Evolutionary conservation across 1,140 invertebrate species (phyloP).

Genomic region (Drosophila kikkawai): DNA sequence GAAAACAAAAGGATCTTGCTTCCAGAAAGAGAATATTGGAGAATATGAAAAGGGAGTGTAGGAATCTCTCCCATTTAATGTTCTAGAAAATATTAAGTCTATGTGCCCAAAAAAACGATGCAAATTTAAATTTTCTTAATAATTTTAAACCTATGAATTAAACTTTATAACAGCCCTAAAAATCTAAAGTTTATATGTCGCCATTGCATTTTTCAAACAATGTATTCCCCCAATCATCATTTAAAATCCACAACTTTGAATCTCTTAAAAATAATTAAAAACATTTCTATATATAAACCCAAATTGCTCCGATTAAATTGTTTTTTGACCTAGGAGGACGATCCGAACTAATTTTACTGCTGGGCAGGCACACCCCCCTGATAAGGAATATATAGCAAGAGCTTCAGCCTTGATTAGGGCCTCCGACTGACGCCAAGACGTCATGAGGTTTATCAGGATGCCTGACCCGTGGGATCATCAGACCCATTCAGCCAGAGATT

Average conservation of each 20-base stretch:
- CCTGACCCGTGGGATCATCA: slow-evolving; percentile 30
- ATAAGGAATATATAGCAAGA: slow-evolving; percentile 10
- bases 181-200: neutral
- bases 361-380: slow-evolving; percentile 22
- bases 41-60: accelerated
- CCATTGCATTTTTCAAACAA: neutral
- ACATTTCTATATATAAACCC: neutral
- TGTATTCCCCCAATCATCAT: neutral
- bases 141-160: neutral
- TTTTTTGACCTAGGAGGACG: slow-evolving; percentile 23
- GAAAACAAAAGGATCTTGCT: too few species aligned
- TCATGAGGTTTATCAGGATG: slow-evolving; percentile 47
- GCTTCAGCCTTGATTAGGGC: slow-evolving; percentile 33
- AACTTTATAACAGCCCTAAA: neutral
- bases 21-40: neutral
- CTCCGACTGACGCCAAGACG: slow-evolving; percentile 1
- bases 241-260: neutral
- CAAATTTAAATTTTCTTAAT: neutral
- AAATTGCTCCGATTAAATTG: slow-evolving; percentile 13
- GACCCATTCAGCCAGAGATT: slow-evolving; percentile 28
- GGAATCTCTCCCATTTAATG: neutral
- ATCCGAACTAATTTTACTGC: slow-evolving; percentile 22
- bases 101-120: neutral
- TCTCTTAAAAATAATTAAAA: neutral
- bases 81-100: neutral